phyloP scores from a whole-genome alignment of 2,797 vertebrate species.

The Sebastes reedi region DNA sequence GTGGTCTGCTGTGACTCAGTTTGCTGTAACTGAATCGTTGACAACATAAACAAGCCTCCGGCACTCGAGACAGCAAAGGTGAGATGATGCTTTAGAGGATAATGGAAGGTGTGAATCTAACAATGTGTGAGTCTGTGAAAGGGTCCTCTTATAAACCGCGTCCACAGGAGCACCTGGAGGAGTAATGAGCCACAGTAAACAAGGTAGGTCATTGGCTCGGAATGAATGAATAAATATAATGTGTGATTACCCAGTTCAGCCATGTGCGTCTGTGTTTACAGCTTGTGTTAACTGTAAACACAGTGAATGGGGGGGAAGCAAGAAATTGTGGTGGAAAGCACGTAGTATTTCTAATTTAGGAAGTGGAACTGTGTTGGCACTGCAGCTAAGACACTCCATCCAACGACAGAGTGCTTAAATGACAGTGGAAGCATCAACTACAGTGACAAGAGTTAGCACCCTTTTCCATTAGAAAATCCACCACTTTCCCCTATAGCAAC shows the following conservation, averaged over 20 bases:
- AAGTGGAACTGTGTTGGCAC: neutral
- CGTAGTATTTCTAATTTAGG: neutral
- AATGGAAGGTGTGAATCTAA: conserved; percentile 45
- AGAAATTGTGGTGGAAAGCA: neutral
- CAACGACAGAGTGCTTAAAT: neutral
- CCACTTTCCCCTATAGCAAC: neutral
- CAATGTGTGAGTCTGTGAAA: conserved; percentile 19
- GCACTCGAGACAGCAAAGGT: conserved; percentile 34
- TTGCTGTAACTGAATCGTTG: conserved; percentile 42
- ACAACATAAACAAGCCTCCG: conserved; percentile 45
- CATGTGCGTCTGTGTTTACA: conserved; percentile 17
- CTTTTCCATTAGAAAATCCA: conserved; percentile 28
- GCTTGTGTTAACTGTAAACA: conserved; percentile 16
- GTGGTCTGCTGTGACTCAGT: conserved; percentile 48
- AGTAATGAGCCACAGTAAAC: conserved; percentile 10
- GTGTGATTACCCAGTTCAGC: conserved; percentile 12
- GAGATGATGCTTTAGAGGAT: conserved; percentile 36
- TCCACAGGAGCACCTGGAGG: conserved; percentile 30
- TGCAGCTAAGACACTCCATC: neutral
- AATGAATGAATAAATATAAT: conserved; percentile 20
- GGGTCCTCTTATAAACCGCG: neutral
- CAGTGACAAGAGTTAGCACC: neutral
- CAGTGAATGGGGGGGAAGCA: neutral
- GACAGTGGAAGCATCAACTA: neutral
- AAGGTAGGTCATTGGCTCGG: conserved; percentile 13